Conservation (phyloP, 2,113 vertebrate species). For the Aptenodytes forsteri region DNA sequence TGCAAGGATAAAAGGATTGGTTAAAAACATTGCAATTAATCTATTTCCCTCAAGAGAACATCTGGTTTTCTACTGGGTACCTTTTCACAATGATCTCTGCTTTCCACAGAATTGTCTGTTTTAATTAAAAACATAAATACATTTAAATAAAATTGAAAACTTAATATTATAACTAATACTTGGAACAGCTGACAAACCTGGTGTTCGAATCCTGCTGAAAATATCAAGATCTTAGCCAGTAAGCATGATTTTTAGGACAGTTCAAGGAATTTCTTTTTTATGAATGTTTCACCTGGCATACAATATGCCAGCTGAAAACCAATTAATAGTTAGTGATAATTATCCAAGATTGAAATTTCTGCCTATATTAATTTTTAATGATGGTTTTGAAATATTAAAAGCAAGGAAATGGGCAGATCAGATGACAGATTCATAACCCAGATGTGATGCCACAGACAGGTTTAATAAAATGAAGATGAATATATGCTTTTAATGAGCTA, state of each 20-base stretch:
- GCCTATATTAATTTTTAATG: conserved; percentile 48
- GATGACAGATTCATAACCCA: conserved; percentile 14
- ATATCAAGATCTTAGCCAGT: background rate
- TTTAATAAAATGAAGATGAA: conserved; percentile 44
- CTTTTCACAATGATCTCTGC: background rate
- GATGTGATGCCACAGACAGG: background rate
- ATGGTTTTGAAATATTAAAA: conserved; percentile 59
- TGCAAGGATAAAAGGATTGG: background rate
- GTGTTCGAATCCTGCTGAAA: background rate
- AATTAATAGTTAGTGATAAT: conserved; percentile 50
- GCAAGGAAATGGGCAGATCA: conserved; percentile 42
- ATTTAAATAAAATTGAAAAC: background rate
- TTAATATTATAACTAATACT: background rate
- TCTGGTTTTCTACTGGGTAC: background rate
- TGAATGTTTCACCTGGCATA: background rate
- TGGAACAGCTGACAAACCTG: background rate
- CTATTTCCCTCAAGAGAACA: background rate
- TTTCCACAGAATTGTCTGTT: background rate
- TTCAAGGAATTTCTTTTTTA: background rate
- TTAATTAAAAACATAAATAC: background rate
- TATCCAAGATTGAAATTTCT: conserved; percentile 35
- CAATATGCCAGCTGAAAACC: background rate
- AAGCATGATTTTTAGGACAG: background rate
- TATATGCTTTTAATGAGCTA: conserved; percentile 24
- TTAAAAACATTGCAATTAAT: background rate